phyloP scores from a whole-genome alignment of 2,888 invertebrate genomes.

The Drosophila maculinotata region DNA sequence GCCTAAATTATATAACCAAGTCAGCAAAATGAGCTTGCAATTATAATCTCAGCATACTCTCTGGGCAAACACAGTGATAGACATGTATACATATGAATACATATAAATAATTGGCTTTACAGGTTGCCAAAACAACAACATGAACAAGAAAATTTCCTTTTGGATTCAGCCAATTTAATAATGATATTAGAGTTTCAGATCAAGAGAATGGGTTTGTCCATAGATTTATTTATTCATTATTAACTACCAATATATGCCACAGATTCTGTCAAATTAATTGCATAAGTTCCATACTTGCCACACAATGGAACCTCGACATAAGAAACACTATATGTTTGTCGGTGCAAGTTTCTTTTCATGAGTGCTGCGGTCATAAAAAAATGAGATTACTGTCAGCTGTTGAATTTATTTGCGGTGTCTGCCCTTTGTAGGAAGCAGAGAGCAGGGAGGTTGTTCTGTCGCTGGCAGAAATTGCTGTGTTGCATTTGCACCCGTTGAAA shows the following conservation, averaged over 20 bases:
- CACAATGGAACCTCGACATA: not conserved
- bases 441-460: slow-evolving; percentile 19
- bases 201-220: not conserved
- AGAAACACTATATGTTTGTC: slow-evolving; percentile 9
- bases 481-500: slow-evolving; percentile 61
- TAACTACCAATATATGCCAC: not conserved
- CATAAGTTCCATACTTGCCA: not conserved
- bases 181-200: not conserved
- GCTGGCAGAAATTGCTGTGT: slow-evolving; percentile 32
- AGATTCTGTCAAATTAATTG: not conserved
- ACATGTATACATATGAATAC: slow-evolving; percentile 4
- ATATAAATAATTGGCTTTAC: slow-evolving; percentile 44
- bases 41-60: slow-evolving; percentile 43
- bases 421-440: slow-evolving; percentile 2
- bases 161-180: not conserved
- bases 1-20: slow-evolving; percentile 39
- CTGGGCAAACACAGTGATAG: slow-evolving; percentile 23
- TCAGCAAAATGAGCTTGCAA: slow-evolving; percentile 44
- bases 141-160: not conserved
- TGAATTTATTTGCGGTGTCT: slow-evolving; percentile 73
- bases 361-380: slow-evolving; percentile 42
- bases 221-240: not conserved
- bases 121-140: slow-evolving; percentile 6
- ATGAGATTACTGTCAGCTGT: slow-evolving; percentile 49
- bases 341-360: slow-evolving; percentile 22